These are phyloP conservation scores for Ornithoptera priamus DNA, from an alignment of 2,888 invertebrate genomes.

Conservation along the genomic window DNA sequence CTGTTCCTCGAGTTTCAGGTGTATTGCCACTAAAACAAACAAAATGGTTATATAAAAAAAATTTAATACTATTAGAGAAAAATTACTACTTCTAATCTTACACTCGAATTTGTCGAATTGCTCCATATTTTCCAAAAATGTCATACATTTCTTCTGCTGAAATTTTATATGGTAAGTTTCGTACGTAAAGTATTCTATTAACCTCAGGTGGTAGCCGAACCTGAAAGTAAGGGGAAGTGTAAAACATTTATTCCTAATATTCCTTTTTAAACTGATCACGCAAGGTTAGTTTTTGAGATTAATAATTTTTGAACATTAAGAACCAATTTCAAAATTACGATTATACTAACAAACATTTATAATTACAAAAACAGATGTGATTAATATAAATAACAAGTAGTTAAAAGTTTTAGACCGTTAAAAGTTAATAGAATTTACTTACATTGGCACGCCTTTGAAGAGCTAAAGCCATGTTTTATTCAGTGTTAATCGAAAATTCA, in stretches of 20 bases:
- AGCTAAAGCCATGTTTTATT: constrained; percentile 82
- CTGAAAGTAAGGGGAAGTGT: constrained; percentile 71
- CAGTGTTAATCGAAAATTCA: not conserved
- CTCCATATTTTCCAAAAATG: constrained; percentile 99
- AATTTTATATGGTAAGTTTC: constrained; percentile 99
- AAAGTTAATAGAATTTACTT: constrained; percentile 53
- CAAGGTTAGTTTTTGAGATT: no score
- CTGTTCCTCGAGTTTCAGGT: constrained; percentile 98
- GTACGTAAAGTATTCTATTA: constrained; percentile 96
- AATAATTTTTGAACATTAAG: no score
- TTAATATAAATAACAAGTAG: no score
- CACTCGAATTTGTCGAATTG: constrained; percentile 98
- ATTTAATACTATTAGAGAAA: constrained; percentile 18
- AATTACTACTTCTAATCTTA: constrained; percentile 72
- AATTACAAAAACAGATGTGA: no score
- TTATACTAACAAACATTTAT: no score
- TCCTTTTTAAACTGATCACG: no score
- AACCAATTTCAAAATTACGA: no score
- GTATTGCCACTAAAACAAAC: constrained; percentile 90
- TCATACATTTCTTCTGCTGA: constrained; percentile 99
- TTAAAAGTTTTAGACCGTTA: no score
- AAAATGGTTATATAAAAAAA: constrained; percentile 6
- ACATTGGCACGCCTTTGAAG: constrained; percentile 88
- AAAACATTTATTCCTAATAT: not conserved
- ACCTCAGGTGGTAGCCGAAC: constrained; percentile 99